Base-by-base conservation (phyloP, 1,140 invertebrate species). In the Harlomillsia oculata region DNA sequence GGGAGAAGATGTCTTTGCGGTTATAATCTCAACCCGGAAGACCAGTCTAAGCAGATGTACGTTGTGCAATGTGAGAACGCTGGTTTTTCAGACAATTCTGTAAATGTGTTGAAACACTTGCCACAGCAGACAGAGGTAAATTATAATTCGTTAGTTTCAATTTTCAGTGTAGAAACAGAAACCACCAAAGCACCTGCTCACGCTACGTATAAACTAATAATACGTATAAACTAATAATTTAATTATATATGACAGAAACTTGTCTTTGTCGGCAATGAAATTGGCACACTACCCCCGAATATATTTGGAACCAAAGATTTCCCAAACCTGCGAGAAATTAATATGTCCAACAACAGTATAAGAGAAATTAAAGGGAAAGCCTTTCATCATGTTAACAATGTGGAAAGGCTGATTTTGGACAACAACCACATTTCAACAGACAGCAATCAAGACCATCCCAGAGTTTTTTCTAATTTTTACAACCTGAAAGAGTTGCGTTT, bases 271-370 rank as follows among this genome's bases (percentile, higher is more conserved):
- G 85, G 85, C 9, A 88, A 88, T 63, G 70, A 74, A 37, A 71
- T 88, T 3, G 69, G 73, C 6, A 74, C 77, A 50, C 66, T 88
- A 37, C 82, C 81, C 1, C 78, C 76, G 72, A 87, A 88, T 67
- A 72, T 88, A 1, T 85, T 88, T 67, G 84, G 84, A 1, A 77
- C 77, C 36, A 72, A 71, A 37, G 72, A 81, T 32, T 78, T 75
- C 29, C 72, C 80, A 4, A 60, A 70, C 6, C 67, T 89, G 18
- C 75, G 75, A 56, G 76, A 82, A 2, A 80, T 88, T 25, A 84
- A 89, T 62, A 82, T 89, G 81, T 83, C 80, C 21, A 82, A 78
- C 56, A 89, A 89, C 67, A 71, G 77, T 13, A 87, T 89, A n/a
- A 68, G 74, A 41, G 78, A 82, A 55, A 87, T 89, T 50, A 77